These are phyloP conservation scores for Cacoxenus indagator DNA, from an alignment of 2,888 invertebrate species.

Conservation along the genomic window DNA sequence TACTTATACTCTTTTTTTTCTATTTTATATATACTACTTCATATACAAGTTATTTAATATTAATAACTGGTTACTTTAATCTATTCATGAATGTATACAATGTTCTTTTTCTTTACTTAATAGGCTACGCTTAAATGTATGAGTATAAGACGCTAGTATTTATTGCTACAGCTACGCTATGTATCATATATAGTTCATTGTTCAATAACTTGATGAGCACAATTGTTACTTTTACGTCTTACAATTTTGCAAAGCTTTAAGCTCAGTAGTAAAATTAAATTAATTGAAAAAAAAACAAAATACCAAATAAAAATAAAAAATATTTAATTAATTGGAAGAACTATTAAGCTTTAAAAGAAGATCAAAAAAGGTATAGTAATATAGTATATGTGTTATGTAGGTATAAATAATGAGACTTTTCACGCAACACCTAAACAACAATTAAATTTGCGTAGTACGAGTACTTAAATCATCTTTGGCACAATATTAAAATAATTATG, in stretches of 20 bases:
- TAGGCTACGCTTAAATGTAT: constrained; percentile 31
- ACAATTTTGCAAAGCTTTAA: background rate
- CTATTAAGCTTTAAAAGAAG: background rate
- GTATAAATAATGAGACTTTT: background rate
- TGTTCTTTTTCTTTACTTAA: constrained; percentile 10
- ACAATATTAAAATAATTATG: too few species aligned
- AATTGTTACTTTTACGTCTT: background rate
- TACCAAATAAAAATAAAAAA: background rate
- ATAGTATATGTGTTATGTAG: too few species aligned
- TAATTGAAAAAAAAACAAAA: background rate
- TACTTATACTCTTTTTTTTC: constrained; percentile 6
- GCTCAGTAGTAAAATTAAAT: background rate
- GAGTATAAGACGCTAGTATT: constrained; percentile 1
- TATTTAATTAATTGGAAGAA: background rate
- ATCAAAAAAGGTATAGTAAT: background rate
- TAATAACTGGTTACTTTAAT: background rate
- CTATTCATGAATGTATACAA: background rate
- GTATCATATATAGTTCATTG: constrained; percentile 26
- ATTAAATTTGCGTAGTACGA: constrained; percentile 7
- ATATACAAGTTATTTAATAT: background rate
- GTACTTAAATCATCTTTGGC: too few species aligned
- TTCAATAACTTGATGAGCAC: constrained; percentile 18
- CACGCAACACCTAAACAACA: constrained; percentile 11
- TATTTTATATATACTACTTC: background rate
- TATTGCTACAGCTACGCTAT: constrained; percentile 19